A percentile compares a stretch with the other conserved stretches of the same genome.
phyloP scores from a whole-genome alignment of 2,113 vertebrate genomes.

The Azemiops feae region DNA sequence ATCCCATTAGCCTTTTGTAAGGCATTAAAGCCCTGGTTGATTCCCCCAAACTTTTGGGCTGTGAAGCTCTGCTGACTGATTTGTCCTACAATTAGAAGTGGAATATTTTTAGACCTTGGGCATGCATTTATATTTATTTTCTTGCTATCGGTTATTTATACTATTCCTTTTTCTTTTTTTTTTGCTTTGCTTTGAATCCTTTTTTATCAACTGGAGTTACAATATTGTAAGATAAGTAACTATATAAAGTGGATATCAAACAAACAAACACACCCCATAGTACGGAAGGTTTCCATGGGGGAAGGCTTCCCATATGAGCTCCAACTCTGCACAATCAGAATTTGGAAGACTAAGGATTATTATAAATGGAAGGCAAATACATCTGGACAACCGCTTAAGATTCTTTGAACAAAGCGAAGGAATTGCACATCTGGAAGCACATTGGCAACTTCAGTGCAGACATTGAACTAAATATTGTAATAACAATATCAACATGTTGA shows the following conservation, averaged over 20 bases:
- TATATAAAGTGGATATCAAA: not conserved
- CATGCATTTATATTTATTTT: not conserved
- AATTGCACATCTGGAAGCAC: not conserved
- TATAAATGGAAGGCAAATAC: not conserved
- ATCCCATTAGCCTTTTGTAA: not conserved
- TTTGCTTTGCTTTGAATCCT: not conserved
- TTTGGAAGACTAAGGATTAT: not conserved
- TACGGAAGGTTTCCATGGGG: not conserved
- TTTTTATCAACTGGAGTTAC: not conserved
- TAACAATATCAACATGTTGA: not conserved
- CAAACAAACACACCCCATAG: not conserved
- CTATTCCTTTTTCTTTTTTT: not conserved
- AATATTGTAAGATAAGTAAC: not conserved
- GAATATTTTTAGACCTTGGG: not conserved
- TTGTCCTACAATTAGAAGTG: not conserved
- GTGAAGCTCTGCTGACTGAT: not conserved
- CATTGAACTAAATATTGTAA: not conserved
- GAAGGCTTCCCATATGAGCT: not conserved
- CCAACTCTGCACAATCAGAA: not conserved
- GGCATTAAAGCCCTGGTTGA: not conserved
- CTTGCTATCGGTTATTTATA: not conserved
- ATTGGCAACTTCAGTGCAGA: not conserved
- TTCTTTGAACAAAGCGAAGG: not conserved
- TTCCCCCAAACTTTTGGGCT: not conserved
- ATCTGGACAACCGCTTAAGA: not conserved